phyloP scores from a whole-genome alignment of 2,888 invertebrate genomes.

The Erebia ligea region DNA sequence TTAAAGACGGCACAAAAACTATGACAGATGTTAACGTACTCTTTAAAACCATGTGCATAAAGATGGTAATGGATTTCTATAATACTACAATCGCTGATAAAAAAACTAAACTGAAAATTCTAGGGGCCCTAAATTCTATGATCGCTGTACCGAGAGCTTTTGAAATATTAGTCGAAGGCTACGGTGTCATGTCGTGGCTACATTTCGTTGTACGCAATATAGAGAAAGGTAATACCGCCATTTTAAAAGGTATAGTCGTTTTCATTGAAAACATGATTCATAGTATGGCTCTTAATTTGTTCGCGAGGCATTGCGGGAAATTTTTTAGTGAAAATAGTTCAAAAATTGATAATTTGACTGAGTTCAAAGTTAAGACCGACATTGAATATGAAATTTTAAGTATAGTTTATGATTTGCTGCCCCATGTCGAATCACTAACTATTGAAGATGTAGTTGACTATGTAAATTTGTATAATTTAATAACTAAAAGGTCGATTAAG shows the following conservation, averaged over 20 bases:
- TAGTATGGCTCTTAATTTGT: constrained; percentile 59
- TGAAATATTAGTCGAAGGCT: constrained; percentile 85
- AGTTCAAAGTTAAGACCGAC: constrained; percentile 67
- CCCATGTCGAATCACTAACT: constrained; percentile 56
- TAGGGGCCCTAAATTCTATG: constrained; percentile 85
- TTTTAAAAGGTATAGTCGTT: constrained; percentile 54
- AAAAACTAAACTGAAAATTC: constrained; percentile 85
- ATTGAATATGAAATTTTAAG: constrained; percentile 64
- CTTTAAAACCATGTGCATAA: constrained; percentile 89
- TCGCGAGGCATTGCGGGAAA: constrained; percentile 55
- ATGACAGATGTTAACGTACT: constrained; percentile 89
- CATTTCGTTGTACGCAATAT: constrained; percentile 59
- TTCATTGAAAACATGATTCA: constrained; percentile 60
- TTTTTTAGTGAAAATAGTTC: constrained; percentile 44
- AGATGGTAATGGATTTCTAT: constrained; percentile 89
- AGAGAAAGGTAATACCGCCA: constrained; percentile 54
- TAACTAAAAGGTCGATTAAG: constrained; percentile 65
- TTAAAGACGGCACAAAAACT: constrained; percentile 90
- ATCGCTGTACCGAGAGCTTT: constrained; percentile 86
- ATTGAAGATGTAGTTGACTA: constrained; percentile 55
- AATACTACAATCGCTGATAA: constrained; percentile 85
- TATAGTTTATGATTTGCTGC: constrained; percentile 58
- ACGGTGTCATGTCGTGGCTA: constrained; percentile 89
- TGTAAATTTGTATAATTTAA: constrained; percentile 56
- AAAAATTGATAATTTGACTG: constrained; percentile 48